Base-by-base conservation (phyloP, 2,113 vertebrate species). In the Chaenogobius annularis region DNA sequence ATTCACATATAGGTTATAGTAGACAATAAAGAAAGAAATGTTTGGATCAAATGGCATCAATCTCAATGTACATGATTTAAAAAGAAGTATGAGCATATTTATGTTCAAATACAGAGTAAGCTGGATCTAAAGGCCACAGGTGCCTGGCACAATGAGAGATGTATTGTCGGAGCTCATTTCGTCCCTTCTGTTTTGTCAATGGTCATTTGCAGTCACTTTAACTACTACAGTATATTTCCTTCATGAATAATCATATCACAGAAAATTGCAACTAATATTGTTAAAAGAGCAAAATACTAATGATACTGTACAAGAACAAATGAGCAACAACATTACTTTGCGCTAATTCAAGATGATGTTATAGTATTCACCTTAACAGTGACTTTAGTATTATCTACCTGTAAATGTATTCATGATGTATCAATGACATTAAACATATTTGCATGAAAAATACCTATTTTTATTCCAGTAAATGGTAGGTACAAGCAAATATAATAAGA, bases 371-470 rank as follows among this genome's bases (percentile, higher is more conserved):
- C 6, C 17, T 26, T 61, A 31, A 35, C 14, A 35, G 26, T 19
- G 14, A 61, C 26, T 61, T 35, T 7, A 61, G 10, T 23, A 26
- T 23, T 58, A 61, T 5, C 14, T 14, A 61, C 14, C 13, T 52
- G 68, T 73, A 43, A 17, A 64, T 78, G 43, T 26, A 73, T 69
- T 20, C 68, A 80, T 74, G 23, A 17, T n/a, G n/a, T n/a, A n/a
- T 73, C 67, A 84, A 72, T 7, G 35, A 75, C 26, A 58, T 46
- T 10, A 26, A 64, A 78, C 7, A 50, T 3, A 50, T 2, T n/a
- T 52, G 19, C 19, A 52, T 52, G 50, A 7, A 20, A n/a, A 54
- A 10, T 54, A 1, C 19, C 9, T 2, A 54, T 54, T 54, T 54
- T 7, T n/a, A 20, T 20, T 54, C 17, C 50, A 54, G 17, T 19